Evolutionary conservation across 2,888 invertebrate species (phyloP), one percentile per base, ranked within the genome.

Genomic region (Drosophila acutilabella): DNA sequence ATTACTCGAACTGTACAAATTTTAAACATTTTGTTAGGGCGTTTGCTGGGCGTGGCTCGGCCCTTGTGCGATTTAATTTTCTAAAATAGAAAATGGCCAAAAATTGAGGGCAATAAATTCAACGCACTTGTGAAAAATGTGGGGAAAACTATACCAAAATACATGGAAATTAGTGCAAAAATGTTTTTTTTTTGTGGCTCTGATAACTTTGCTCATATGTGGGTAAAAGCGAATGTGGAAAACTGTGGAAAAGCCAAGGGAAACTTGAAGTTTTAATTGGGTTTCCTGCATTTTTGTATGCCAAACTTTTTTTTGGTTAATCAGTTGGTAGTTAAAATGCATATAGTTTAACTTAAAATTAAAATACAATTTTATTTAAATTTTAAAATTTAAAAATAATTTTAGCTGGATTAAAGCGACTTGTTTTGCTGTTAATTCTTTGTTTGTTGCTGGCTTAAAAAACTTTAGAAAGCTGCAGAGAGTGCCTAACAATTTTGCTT

Each of bases 161-260:
- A 47, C 20, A 67, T 77, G 68, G 42, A 78, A 78, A 75, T 78
- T 48, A 54, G 44, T 40, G 72, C 48, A 20, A 20, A 74, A 62
- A 57, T 57, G 30, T 67, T 1, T 30, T 30, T 30, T 30, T 30
- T 30, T 73, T 78, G 68, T 42, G 68, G 74, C 33, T 42, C 20
- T 54, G 56, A 52, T 61, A 72, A 75, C 69, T 75, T 78, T 73
- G 36, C 64, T 33, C 74, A 74, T 60, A 45, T 70, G 70, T 54
- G 62, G 45, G 30, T 8, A 13, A 30, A 16, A 44, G 42, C 47
- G 26, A 10, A 36, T 41, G 44, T 30, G 30, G 40, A 10, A 30
- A 33, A 10, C 26, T 30, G 23, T 48, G 8, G n/a, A 64, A 45
- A 45, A 33, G 33, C 36, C 7, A 13, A n/a, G 18, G 18, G 14